Base-by-base conservation (phyloP, 2,888 invertebrate species). In the Cepaea hortensis region DNA sequence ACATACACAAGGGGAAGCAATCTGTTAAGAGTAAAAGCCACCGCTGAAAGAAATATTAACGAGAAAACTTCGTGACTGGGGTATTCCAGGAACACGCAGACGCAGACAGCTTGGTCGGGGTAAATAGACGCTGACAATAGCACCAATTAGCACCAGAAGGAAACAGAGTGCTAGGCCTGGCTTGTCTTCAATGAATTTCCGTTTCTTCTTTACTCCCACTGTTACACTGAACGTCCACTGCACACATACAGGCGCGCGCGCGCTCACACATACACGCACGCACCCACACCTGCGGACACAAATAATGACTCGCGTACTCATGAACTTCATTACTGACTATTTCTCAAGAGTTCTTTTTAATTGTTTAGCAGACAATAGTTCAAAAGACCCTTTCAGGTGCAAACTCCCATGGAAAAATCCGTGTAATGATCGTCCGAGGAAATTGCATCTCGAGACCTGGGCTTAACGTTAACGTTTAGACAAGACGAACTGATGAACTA, bases 1-100 rank as follows among this genome's bases (percentile, higher is more conserved):
- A 75, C 23, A 75, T 46, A 15, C 46, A 6, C 18, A 35, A 23
- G 15, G 35, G 15, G 75, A 75, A 75, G 75, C 75, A n/a, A 55
- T 50, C 77, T 11, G 15, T 77, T 77, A 50, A 55, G 48, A 48
- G 62, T 62, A 65, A 23, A 61, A 81, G 65, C 20, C 50, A 46
- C 5, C 50, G 68, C 68, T 81, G 81, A 81, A 35, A 55, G 81
- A 81, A 65, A 18, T 81, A 81, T 81, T 65, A 81, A 81, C 81
- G 81, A 81, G 81, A 9, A 65, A 23, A 68, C 65, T 81, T 68
- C 81, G 81, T 81, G 81, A 65, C 81, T 68, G 20, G 81, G 6
- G 5, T 18, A 6, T 46, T 3, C 65, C 11, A 13, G 48, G 48
- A n/a, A 2, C 35, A 11, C 20, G 65, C 11, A 9, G 81, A 35